Conservation (phyloP, 2,888 invertebrate species). For the Tortrix viridana region DNA sequence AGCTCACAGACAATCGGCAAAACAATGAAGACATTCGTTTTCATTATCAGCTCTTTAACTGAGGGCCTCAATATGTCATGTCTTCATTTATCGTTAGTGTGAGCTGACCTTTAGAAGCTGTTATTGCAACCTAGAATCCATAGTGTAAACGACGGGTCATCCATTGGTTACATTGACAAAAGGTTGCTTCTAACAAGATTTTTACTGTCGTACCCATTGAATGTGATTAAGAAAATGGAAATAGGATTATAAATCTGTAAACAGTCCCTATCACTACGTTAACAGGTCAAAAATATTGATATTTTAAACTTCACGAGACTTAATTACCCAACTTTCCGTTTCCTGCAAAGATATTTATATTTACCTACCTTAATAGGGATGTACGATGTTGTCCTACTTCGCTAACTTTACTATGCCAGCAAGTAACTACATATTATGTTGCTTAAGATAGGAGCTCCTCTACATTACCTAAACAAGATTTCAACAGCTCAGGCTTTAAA, state of each 20-base stretch:
- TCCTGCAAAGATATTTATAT: too few relatives aligned
- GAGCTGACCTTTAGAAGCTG: conserved; percentile 54
- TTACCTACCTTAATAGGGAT: too few relatives aligned
- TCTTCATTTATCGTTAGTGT: conserved; percentile 68
- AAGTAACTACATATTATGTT: conserved; percentile 7
- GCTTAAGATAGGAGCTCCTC: conserved; percentile 31
- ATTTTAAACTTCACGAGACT: too few relatives aligned
- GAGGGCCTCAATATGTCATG: conserved; percentile 73
- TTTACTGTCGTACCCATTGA: too few relatives aligned
- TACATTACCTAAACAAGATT: conserved; percentile 28
- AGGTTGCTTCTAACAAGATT: too few relatives aligned
- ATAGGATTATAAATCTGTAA: too few relatives aligned
- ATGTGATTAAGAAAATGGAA: too few relatives aligned
- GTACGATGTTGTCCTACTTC: conserved; percentile 12
- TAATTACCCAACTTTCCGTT: too few relatives aligned
- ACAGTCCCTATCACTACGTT: too few relatives aligned
- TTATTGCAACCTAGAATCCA: background rate
- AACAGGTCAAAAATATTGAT: too few relatives aligned
- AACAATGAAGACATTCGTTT: conserved; percentile 67
- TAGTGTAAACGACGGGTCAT: background rate
- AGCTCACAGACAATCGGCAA: conserved; percentile 44
- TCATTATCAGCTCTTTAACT: conserved; percentile 58
- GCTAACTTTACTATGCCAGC: conserved; percentile 2
- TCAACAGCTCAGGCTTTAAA: conserved; percentile 24
- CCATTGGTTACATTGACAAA: too few relatives aligned